Evolutionary conservation across 2,797 vertebrate species (phyloP), one percentile per base, ranked within the genome.

Genomic region (Microctenopoma steveboyesi): DNA sequence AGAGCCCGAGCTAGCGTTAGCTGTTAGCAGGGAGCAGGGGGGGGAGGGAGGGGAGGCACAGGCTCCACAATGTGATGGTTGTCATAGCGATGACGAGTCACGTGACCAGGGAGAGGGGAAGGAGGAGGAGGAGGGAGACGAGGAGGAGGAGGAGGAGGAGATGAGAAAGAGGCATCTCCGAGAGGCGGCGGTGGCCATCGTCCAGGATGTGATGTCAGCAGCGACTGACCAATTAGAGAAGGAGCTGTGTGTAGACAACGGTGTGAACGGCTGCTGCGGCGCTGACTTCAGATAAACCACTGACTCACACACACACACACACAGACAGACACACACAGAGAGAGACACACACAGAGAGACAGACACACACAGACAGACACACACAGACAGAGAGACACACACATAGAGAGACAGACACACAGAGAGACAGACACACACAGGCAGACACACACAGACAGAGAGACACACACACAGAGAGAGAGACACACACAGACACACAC

Each of bases 211-310:
- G 67, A 88, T 95, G 76, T 91, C 91, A 39, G 91, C 92, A 7
- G 93, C 92, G 0, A 69, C 92, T 1, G 70, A 88, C 78, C 94
- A 94, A 81, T 92, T 94, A 93, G 92, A 91, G 70, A 84, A 90
- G 62, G 92, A 94, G 85, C 81, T 89, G 81, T 76, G 87, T 9
- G 47, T 86, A 15, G 83, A 93, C 84, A 90, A 79, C 48, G 80
- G 84, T 30, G 64, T 90, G 0, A 90, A 89, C 2, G 91, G 88
- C 16, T 84, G 81, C 53, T 63, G 81, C 5, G 72, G 85, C 13
- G 65, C 62, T 3, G 69, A 86, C 39, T 5, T 76, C 10, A 47
- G 56, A 76, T 81, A 48, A 22, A 22, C 42, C 7, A 78, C 73
- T 75, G 2, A 53, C 33, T n/a, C 40, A 50, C 10, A 35, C 33